Percentiles rank a stretch among this genome's conserved stretches.
phyloP scores from a whole-genome alignment of 2,797 vertebrate species.

The Agapornis canus region DNA sequence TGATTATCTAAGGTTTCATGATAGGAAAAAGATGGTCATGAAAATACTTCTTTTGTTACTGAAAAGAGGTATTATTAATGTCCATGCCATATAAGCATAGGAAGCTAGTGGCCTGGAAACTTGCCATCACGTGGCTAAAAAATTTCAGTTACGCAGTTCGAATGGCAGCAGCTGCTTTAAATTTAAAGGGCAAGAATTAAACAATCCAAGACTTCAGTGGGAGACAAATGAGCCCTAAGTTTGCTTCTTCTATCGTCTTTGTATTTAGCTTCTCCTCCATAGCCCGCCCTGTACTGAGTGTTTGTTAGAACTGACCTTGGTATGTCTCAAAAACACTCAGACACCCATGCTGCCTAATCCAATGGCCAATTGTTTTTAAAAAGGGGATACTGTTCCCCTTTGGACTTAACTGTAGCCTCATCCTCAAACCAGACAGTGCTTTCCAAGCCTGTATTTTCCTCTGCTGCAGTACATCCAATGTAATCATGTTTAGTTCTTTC shows the following conservation, averaged over 20 bases:
- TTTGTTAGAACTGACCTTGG: not conserved
- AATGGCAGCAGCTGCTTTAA: conserved; percentile 60
- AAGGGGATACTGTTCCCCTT: not conserved
- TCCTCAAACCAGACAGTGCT: not conserved
- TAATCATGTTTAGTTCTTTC: conserved; percentile 42
- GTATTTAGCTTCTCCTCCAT: not conserved
- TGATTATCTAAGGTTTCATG: conserved; percentile 25
- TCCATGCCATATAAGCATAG: conserved; percentile 20
- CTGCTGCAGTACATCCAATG: not conserved
- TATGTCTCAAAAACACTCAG: not conserved
- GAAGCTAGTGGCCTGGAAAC: conserved; percentile 42
- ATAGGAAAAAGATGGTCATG: not conserved
- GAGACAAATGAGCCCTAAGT: not conserved
- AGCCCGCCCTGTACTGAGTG: not conserved
- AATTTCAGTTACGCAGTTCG: conserved; percentile 27
- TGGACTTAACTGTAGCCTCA: conserved; percentile 22
- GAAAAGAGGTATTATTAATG: conserved; percentile 30
- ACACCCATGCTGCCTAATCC: not conserved
- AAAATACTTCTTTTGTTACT: conserved; percentile 29
- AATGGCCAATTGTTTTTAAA: conserved; percentile 34
- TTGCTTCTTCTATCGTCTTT: not conserved
- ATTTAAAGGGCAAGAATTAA: conserved; percentile 61
- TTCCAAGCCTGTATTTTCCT: conserved; percentile 20
- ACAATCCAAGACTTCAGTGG: not conserved
- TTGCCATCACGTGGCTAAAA: conserved; percentile 40